Evolutionary conservation across 2,888 invertebrate species (phyloP).

Genomic region (Deilephila porcellus): DNA sequence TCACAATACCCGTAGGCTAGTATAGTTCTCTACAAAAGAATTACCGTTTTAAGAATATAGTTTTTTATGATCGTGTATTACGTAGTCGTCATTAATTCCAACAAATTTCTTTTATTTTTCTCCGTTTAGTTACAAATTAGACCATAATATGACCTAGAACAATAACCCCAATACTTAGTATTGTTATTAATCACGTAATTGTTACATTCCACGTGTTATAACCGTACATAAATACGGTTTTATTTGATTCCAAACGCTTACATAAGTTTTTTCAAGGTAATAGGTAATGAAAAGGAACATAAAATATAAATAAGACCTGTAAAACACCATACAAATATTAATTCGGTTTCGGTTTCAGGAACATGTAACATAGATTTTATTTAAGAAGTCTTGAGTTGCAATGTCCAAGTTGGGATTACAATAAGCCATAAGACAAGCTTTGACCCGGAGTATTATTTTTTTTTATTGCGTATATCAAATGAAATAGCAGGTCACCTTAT

Average conservation of each 20-base stretch:
- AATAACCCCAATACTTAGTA: neutral
- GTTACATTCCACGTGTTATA: neutral
- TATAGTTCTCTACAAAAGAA: too few relatives aligned
- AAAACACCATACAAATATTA: neutral
- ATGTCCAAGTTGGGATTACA: too few relatives aligned
- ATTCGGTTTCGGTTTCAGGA: neutral
- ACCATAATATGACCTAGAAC: neutral
- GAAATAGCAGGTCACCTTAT: too few relatives aligned
- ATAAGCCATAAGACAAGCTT: too few relatives aligned
- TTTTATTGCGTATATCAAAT: too few relatives aligned
- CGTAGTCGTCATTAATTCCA: neutral
- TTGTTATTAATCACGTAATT: slow-evolving; percentile 18
- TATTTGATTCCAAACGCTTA: neutral
- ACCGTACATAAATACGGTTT: slow-evolving; percentile 1
- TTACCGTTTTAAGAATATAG: neutral
- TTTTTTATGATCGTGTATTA: neutral
- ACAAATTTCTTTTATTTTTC: neutral
- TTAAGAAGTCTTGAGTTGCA: neutral
- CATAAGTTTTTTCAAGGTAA: neutral
- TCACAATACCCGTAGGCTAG: too few relatives aligned
- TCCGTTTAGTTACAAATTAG: neutral
- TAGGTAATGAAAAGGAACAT: neutral
- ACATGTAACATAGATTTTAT: neutral
- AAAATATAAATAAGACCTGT: neutral
- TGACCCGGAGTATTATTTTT: too few relatives aligned